phyloP scores from a whole-genome alignment of 2,797 vertebrate genomes.

The Arctocebus calabarensis region DNA sequence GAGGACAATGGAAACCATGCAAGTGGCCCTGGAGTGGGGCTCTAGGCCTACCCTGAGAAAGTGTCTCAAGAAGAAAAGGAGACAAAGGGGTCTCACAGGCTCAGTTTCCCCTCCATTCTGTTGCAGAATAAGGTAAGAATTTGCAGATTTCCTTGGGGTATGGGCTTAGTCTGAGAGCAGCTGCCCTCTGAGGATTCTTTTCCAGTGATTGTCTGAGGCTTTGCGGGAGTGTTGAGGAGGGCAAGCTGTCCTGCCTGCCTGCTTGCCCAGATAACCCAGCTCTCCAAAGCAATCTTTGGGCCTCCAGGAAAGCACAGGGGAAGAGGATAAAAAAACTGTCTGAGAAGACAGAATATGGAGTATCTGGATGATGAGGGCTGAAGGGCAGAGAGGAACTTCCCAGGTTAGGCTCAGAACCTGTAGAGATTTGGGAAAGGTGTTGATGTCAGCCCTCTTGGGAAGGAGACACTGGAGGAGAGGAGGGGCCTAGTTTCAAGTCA shows the following conservation, averaged over 20 bases:
- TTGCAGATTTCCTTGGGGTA: not conserved
- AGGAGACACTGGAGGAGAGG: not conserved
- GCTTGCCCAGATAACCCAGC: not conserved
- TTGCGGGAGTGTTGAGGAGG: too few species aligned
- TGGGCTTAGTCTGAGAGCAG: not conserved
- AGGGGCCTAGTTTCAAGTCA: slow-evolving; percentile 72
- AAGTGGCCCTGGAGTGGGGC: not conserved
- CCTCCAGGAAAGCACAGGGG: not conserved
- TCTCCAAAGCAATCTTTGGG: not conserved
- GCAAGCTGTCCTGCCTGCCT: slow-evolving; percentile 18
- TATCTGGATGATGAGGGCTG: too few species aligned
- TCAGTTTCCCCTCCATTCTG: not conserved
- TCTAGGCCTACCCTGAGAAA: not conserved
- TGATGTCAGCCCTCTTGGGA: slow-evolving; percentile 41
- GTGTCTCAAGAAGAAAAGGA: slow-evolving; percentile 42
- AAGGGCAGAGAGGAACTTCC: not conserved
- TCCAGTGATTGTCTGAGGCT: slow-evolving; percentile 15
- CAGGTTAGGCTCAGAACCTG: slow-evolving; percentile 3
- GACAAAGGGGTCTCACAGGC: slow-evolving; percentile 58
- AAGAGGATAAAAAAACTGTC: not conserved
- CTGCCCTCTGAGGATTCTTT: not conserved
- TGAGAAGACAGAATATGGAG: not conserved
- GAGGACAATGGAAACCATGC: not conserved
- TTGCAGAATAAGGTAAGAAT: slow-evolving; percentile 29
- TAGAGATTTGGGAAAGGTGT: not conserved